Evolutionary conservation across 2,113 vertebrate species (phyloP).

Genomic region (Muscicapa adusta): DNA sequence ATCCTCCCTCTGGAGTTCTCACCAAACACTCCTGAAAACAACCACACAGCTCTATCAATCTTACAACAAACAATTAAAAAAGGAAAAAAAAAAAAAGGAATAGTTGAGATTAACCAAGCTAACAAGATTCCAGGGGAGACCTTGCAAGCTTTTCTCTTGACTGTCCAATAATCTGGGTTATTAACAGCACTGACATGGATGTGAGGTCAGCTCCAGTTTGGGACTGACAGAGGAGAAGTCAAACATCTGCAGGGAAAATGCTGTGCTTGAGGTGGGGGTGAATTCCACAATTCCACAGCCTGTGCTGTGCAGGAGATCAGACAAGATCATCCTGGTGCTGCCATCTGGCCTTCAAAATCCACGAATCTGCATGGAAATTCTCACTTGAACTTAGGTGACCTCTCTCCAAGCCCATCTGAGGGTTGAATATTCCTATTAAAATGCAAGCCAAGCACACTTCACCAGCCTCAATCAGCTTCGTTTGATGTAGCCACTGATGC

Average conservation of each 20-base stretch:
- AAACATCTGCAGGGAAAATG: neutral
- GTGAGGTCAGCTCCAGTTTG: neutral
- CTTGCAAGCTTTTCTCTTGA: neutral
- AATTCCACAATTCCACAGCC: neutral
- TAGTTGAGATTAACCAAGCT: neutral
- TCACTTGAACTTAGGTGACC: conserved; percentile 30
- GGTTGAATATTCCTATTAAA: neutral
- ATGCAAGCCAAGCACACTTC: neutral
- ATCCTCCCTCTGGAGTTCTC: neutral
- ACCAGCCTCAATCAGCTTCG: neutral
- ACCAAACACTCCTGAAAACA: neutral
- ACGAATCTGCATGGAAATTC: neutral
- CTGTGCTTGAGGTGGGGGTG: neutral
- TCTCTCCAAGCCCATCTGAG: conserved; percentile 10
- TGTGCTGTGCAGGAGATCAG: neutral
- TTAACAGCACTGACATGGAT: neutral
- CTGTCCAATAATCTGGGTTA: neutral
- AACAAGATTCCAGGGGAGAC: neutral
- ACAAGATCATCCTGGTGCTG: neutral
- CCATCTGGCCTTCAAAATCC: conserved; percentile 34
- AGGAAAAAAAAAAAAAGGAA: neutral
- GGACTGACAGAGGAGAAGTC: neutral
- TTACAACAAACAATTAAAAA: neutral
- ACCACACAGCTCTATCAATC: neutral
- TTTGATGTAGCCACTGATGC: neutral